Base-by-base conservation (phyloP, 1,140 invertebrate genomes). In the Caenorhabditis remanei region DNA sequence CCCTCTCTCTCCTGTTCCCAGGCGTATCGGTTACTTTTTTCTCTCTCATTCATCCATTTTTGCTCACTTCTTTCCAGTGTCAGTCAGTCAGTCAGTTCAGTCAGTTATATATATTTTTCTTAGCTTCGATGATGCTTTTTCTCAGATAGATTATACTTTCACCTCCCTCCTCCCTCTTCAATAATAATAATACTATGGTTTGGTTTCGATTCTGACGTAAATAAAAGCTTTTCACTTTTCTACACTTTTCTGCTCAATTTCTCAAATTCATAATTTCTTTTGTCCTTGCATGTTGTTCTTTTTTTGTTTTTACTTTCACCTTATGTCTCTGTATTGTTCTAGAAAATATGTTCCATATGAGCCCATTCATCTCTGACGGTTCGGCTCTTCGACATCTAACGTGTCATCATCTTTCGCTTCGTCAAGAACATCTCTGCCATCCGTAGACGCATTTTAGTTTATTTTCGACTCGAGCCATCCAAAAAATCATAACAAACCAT, bases 131-230 rank as follows among this genome's bases (percentile, higher is more conserved):
- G 4, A 32, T 32, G 32, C 32, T 46, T 79, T 50, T 79, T 79
- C 71, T 79, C 71, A 79, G 71, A 79, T 50, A 50, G 71, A 79
- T 79, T 79, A 79, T 79, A 79, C 71, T 79, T 79, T 79, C 71
- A 50, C 24, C 46, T 79, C 71, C n/a, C 67, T 67, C 63, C 21
- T n/a, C 21, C 41, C 19, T 71, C 24, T 21, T 46, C 65, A 71
- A 79, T 50, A 79, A 63, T 63, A 63, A 63, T 50, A 50, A 79
- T 79, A 24, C 24, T 79, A 41, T 79, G 71, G 71, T 50, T 79
- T 79, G 71, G 46, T 79, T 79, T 79, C 8, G 13, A 16, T 14
- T 13, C 71, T 79, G 71, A 79, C 71, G 71, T 79, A 79, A 79
- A 79, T 79, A 79, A 79, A 79, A 79, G 71, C 71, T 50, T 79